These are phyloP conservation scores for Drosophila atripex DNA, from an alignment of 2,888 invertebrate species.

Conservation along the genomic window DNA sequence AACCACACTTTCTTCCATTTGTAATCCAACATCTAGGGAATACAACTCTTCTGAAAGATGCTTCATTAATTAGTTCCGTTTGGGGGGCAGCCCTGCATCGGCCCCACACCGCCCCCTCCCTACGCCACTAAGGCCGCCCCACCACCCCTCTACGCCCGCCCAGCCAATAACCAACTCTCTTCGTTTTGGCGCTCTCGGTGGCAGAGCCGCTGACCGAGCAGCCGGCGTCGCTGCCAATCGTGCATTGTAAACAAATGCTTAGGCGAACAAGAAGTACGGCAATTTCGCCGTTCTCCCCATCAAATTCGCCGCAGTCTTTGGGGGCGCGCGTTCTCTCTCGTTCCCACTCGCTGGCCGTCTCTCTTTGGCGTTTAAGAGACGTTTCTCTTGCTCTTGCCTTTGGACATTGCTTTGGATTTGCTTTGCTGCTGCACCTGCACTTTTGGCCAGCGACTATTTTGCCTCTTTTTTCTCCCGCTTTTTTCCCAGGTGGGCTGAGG, in stretches of 20 bases:
- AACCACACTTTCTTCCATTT: neutral
- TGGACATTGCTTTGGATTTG: slow-evolving; percentile 28
- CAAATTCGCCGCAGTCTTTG: slow-evolving; percentile 69
- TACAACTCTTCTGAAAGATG: slow-evolving; percentile 59
- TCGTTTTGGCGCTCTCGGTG: slow-evolving; percentile 31
- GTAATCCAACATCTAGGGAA: slow-evolving; percentile 5
- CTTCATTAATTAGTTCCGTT: slow-evolving; percentile 79
- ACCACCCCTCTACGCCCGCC: neutral
- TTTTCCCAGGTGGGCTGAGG: slow-evolving; percentile 2
- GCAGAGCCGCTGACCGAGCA: slow-evolving; percentile 25
- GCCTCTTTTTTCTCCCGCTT: slow-evolving; percentile 49
- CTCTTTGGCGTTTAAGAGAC: slow-evolving; percentile 24
- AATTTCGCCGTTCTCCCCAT: slow-evolving; percentile 14
- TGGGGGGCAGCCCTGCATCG: slow-evolving; percentile 9
- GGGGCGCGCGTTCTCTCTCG: neutral
- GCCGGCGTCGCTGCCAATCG: slow-evolving; percentile 25
- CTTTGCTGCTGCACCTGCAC: slow-evolving; percentile 67
- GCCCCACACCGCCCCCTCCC: neutral
- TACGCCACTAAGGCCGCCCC: too few species aligned
- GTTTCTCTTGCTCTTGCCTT: slow-evolving; percentile 53
- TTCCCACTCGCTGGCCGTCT: slow-evolving; percentile 1
- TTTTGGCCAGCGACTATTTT: slow-evolving; percentile 47
- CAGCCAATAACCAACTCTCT: slow-evolving; percentile 13
- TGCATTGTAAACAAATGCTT: slow-evolving; percentile 55
- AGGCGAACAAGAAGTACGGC: slow-evolving; percentile 44